These are phyloP conservation scores for Osmerus mordax DNA, from an alignment of 2,113 vertebrate genomes.

Conservation along the genomic window DNA sequence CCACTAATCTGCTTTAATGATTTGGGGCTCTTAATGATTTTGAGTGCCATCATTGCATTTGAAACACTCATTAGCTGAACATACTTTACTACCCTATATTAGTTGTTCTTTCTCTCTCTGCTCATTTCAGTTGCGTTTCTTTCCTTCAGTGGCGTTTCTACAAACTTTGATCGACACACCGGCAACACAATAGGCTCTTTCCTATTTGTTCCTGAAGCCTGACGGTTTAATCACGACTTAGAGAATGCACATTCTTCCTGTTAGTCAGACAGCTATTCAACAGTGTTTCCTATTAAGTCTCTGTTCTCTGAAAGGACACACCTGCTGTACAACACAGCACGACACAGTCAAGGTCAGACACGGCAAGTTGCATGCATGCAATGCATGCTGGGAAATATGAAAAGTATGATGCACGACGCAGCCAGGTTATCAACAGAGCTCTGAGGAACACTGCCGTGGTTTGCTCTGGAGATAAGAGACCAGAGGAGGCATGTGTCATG, in stretches of 20 bases:
- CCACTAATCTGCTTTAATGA: too few relatives aligned
- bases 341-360: constrained; percentile 17
- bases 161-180: constrained; percentile 2
- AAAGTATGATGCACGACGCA: constrained; percentile 17
- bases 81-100: neutral
- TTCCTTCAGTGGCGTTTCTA: neutral
- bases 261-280: constrained; percentile 56
- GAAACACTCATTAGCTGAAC: neutral
- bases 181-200: neutral
- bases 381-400: neutral
- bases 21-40: too few relatives aligned
- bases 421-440: neutral
- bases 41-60: neutral
- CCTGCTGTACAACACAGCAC: constrained; percentile 46
- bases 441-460: constrained; percentile 4
- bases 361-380: constrained; percentile 40
- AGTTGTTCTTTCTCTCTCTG: neutral
- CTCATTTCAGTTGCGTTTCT: neutral
- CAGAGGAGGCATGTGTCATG: neutral
- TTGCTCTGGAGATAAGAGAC: constrained; percentile 2
- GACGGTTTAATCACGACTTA: constrained; percentile 48
- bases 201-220: constrained; percentile 27
- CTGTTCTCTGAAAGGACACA: constrained; percentile 60
- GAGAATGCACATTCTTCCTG: constrained; percentile 47
- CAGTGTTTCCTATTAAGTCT: constrained; percentile 51